Evolutionary conservation across 2,113 vertebrate genomes (phyloP).

Genomic region (Zeus faber): DNA sequence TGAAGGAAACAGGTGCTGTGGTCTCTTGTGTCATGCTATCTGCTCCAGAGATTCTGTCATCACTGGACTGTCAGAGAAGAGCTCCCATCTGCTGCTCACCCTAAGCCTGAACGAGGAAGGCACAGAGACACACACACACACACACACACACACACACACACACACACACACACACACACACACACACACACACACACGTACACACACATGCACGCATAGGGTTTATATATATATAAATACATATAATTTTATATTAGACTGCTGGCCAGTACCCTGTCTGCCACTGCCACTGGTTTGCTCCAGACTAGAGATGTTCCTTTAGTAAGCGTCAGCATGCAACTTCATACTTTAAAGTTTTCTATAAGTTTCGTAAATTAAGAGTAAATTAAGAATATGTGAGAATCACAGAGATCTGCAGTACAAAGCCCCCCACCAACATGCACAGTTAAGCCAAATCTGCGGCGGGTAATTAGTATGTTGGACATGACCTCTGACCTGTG

Average conservation of each 20-base stretch:
- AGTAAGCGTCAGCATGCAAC: no score
- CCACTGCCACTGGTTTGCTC: no score
- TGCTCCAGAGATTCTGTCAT: slow-evolving; percentile 59
- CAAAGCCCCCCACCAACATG: slow-evolving; percentile 25
- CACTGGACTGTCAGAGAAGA: slow-evolving; percentile 40
- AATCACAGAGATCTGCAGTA: no score
- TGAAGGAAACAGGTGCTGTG: slow-evolving; percentile 70
- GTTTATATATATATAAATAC: no score
- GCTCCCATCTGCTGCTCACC: slow-evolving; percentile 63
- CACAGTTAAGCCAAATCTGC: slow-evolving; percentile 8
- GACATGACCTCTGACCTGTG: slow-evolving; percentile 42
- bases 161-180: slow-evolving; percentile 8
- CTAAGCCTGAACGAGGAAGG: slow-evolving; percentile 13
- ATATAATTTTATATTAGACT: no score
- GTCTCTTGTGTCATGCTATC: slow-evolving; percentile 59
- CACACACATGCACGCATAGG: slow-evolving; percentile 6
- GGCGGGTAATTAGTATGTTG: slow-evolving; percentile 43
- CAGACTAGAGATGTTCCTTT: no score
- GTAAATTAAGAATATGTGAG: no score
- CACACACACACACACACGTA: slow-evolving; percentile 1
- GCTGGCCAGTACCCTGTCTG: no score
- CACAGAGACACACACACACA: slow-evolving; percentile 17
- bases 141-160: slow-evolving; percentile 11
- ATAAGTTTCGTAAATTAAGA: no score
- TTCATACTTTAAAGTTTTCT: no score